A percentile compares a stretch with the other conserved stretches of the same genome.
Evolutionary conservation across 2,113 vertebrate species (phyloP).

Genomic region (Rhadina sibilatrix): DNA sequence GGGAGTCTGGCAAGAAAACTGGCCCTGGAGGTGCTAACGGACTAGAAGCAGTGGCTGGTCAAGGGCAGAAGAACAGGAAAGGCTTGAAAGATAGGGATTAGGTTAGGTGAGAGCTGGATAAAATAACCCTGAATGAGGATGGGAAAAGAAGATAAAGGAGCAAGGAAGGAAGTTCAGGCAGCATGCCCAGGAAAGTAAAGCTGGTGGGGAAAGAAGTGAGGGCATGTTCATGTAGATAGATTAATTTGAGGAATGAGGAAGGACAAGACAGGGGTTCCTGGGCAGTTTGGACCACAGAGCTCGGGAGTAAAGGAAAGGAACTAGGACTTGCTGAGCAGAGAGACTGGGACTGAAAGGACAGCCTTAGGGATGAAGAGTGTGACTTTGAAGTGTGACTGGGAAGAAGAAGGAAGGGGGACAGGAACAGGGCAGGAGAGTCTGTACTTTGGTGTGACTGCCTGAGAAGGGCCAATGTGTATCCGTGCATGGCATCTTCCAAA

Average conservation of each 20-base stretch:
- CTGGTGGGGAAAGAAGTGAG: background rate
- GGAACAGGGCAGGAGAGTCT: background rate
- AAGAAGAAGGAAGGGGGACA: background rate
- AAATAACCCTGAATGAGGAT: background rate
- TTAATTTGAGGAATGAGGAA: background rate
- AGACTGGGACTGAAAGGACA: background rate
- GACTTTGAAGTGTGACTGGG: background rate
- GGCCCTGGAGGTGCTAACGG: accelerated
- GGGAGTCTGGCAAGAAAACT: background rate
- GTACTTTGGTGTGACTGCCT: background rate
- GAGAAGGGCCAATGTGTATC: background rate
- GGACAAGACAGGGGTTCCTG: background rate
- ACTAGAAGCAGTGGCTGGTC: background rate
- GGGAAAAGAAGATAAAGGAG: background rate
- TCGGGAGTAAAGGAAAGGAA: background rate
- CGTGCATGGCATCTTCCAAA: background rate
- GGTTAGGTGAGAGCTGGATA: background rate
- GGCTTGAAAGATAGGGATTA: background rate
- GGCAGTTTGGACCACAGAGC: background rate
- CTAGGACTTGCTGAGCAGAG: background rate
- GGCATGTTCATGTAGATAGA: background rate
- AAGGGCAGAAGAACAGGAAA: background rate
- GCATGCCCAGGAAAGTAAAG: background rate
- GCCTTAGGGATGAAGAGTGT: background rate
- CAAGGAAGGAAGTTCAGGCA: background rate